phyloP scores from a whole-genome alignment of 2,888 invertebrate genomes.

The Tineola bisselliella region DNA sequence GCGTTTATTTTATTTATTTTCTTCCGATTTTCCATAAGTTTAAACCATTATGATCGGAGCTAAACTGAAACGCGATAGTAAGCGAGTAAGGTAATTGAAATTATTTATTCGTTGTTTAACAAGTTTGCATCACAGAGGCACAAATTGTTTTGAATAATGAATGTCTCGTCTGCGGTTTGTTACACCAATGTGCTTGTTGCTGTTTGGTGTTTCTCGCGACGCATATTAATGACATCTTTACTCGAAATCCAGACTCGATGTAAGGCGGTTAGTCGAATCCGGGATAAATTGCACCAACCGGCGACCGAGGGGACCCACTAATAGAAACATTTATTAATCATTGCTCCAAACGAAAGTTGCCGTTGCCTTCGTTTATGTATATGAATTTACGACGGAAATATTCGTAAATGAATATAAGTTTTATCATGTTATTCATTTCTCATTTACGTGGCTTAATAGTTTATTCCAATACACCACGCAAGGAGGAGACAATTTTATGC shows the following conservation, averaged over 20 bases:
- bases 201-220: slow-evolving; percentile 39
- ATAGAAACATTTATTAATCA: slow-evolving; percentile 12
- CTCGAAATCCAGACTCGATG: slow-evolving; percentile 44
- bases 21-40: no score
- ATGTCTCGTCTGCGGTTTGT: not conserved
- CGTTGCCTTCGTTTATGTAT: not conserved
- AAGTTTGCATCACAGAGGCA: not conserved
- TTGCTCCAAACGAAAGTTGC: not conserved
- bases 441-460: no score
- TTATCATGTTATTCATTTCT: no score
- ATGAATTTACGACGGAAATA: not conserved
- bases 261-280: slow-evolving; percentile 46
- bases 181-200: slow-evolving; percentile 30
- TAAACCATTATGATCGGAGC: no score
- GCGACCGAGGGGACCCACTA: slow-evolving; percentile 1
- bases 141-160: not conserved
- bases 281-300: slow-evolving; percentile 34
- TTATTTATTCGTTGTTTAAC: no score
- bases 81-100: no score
- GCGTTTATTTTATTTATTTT: no score
- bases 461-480: no score
- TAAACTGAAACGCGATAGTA: no score
- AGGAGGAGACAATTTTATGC: no score
- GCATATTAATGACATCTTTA: slow-evolving; percentile 53
- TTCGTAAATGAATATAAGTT: no score